These are phyloP conservation scores for Chesias legatella DNA, from an alignment of 2,888 invertebrate genomes.

Conservation along the genomic window DNA sequence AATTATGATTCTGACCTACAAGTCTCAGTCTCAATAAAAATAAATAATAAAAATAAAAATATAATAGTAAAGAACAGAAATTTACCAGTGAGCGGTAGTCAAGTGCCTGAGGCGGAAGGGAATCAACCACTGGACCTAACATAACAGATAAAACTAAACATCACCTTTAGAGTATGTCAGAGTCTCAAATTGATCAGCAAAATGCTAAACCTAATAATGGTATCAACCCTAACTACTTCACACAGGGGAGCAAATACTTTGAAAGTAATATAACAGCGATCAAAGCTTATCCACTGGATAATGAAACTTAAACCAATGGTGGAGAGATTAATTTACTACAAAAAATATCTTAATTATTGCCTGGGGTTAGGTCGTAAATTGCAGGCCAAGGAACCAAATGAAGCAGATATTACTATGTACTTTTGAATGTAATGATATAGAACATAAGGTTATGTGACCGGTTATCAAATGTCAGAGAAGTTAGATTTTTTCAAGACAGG, in stretches of 20 bases:
- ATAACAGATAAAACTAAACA: slow-evolving; percentile 1
- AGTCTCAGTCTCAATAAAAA: slow-evolving; percentile 27
- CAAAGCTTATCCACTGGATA: not conserved
- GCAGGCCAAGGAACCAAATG: slow-evolving; percentile 9
- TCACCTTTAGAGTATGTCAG: no score
- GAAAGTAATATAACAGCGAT: not conserved
- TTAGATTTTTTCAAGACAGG: no score
- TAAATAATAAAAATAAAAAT: slow-evolving; percentile 26
- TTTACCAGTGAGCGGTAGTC: slow-evolving; percentile 22
- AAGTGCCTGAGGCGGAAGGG: slow-evolving; percentile 23
- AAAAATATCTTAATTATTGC: not conserved
- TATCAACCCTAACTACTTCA: slow-evolving; percentile 1
- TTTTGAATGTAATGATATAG: slow-evolving; percentile 4
- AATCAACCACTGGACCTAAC: slow-evolving; percentile 2
- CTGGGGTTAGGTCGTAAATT: slow-evolving; percentile 9
- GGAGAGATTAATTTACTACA: no score
- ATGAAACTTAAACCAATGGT: no score
- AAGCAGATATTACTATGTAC: slow-evolving; percentile 1
- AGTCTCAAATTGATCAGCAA: slow-evolving; percentile 10
- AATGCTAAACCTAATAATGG: slow-evolving; percentile 6
- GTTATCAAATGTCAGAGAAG: no score
- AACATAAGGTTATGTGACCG: no score
- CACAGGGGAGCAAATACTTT: slow-evolving; percentile 8
- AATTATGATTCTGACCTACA: slow-evolving; percentile 19
- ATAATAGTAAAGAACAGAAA: slow-evolving; percentile 21